Base-by-base conservation (phyloP, 2,888 invertebrate genomes). In the Seladonia tumulorum region DNA sequence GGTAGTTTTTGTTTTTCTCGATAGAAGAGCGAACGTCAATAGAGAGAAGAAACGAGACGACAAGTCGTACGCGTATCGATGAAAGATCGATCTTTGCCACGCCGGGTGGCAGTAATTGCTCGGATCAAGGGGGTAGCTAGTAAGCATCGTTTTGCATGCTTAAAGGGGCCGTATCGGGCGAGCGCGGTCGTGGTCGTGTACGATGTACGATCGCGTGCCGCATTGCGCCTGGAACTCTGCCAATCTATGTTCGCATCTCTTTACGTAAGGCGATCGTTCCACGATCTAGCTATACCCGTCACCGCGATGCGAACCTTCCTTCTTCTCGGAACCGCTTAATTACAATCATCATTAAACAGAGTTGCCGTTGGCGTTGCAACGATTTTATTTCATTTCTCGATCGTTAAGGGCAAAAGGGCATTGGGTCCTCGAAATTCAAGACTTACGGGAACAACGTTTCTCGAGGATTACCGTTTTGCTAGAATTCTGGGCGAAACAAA, bases 181-280 rank as follows among this genome's bases (percentile, higher is more conserved):
- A 70, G 14, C 57, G 49, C 73, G 70, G 29, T 12, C 63, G 57
- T 12, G 57, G n/a, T 57, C 29, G 63, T 29, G 29, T 18, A 63
- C 81, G 79, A 81, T 83, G 57, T 57, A 57, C 87, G 85, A 82
- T 84, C 87, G 87, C 82, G 90, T 90, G 92, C 92, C 93, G 94
- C 94, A 94, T 90, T 94, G 94, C 94, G 93, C 91, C 92, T 94
- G 94, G 94, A 93, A 90, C 80, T 88, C 80, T 92, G 94, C 94
- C 94, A 94, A 91, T 88, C 85, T 90, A 83, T 81, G 82, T 47
- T 79, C 80, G 82, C 85, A 76, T 82, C 78, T 86, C 82, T 90
- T 90, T 87, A 88, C 88, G 80, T 81, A 88, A 88, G 86, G 71
- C 76, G 72, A 81, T 45, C 87, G 60, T 72, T 86, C 68, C 68